Evolutionary conservation across 2,113 vertebrate species (phyloP), one percentile per base, ranked within the genome.

Genomic region (Marmota monax): DNA sequence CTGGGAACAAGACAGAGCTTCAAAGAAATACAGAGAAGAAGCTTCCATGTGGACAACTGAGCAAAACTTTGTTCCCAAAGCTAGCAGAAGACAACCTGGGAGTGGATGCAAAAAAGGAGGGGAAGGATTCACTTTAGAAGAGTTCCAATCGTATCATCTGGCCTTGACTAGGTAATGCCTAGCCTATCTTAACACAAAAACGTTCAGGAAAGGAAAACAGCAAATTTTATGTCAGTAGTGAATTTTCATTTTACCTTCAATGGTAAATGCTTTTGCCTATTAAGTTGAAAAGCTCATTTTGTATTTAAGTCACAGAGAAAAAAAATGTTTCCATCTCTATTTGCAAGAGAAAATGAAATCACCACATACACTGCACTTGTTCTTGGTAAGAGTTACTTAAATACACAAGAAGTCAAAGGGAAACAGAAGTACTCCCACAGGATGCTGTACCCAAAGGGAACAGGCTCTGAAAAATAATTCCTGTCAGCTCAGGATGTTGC

Each of bases 381-480:
- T 65, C 84, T 73, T 78, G 80, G 72, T 78, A 83, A 82, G 92
- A 63, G 79, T n/a, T 72, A 69, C 89, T 85, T 83, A 84, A 95
- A 86, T 70, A 69, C 84, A 97, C 84, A 88, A 95, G 96, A 98
- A 95, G 56, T 69, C 61, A 88, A 85, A 77, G 69, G 94, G 90
- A 96, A 96, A 84, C 53, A 74, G 80, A 92, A 37, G 6, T 6
- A 32, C 42, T 74, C 94, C 90, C 94, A 74, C 77, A 96, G 96
- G 96, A 95, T 88, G 83, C 70, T 80, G 88, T 61, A 58, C 94
- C 91, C 76, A 87, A 93, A 96, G 93, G 86, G 87, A 88, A 72
- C 42, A 72, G 61, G 39, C 87, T 88, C 72, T 70, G 53, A 78
- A 88, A 96, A 92, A 74, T 63, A 77, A 93, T 73, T 73, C 95